Conservation (phyloP, 2,888 invertebrate genomes). For the Eupithecia exiguata region DNA sequence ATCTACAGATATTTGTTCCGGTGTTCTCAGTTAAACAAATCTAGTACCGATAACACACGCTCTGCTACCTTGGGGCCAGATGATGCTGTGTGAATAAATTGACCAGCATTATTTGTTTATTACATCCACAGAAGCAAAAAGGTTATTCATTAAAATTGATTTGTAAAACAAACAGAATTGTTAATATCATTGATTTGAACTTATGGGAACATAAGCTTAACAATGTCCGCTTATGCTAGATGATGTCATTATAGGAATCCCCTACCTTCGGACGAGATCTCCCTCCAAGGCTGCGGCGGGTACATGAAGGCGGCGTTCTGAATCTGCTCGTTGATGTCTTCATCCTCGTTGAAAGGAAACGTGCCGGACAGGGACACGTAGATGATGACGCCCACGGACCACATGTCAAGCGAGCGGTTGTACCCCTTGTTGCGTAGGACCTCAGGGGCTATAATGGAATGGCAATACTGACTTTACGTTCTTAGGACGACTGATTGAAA, state of each 20-base stretch:
- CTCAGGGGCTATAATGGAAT: constrained; percentile 90
- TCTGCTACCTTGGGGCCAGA: too few species aligned
- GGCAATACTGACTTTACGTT: background rate
- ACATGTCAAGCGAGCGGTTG: constrained; percentile 99
- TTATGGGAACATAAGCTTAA: too few species aligned
- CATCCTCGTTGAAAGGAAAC: constrained; percentile 99
- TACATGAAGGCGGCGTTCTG: constrained; percentile 99
- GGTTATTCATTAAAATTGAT: too few species aligned
- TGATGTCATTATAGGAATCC: background rate
- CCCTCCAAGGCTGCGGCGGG: constrained; percentile 98
- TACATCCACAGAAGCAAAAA: too few species aligned
- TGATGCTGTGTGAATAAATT: too few species aligned
- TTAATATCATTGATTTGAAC: too few species aligned
- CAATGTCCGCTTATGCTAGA: too few species aligned
- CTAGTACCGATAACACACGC: too few species aligned
- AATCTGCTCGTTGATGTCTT: constrained; percentile 99
- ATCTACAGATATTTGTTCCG: too few species aligned
- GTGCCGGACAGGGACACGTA: constrained; percentile 99
- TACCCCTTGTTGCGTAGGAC: constrained; percentile 99
- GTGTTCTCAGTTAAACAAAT: too few species aligned
- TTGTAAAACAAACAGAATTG: too few species aligned
- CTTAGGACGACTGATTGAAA: background rate
- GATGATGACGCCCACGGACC: constrained; percentile 99
- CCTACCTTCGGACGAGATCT: constrained; percentile 88
- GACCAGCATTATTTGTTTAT: too few species aligned